These are phyloP conservation scores for Acleris sparsana DNA, from an alignment of 2,888 invertebrate genomes.

Conservation along the genomic window DNA sequence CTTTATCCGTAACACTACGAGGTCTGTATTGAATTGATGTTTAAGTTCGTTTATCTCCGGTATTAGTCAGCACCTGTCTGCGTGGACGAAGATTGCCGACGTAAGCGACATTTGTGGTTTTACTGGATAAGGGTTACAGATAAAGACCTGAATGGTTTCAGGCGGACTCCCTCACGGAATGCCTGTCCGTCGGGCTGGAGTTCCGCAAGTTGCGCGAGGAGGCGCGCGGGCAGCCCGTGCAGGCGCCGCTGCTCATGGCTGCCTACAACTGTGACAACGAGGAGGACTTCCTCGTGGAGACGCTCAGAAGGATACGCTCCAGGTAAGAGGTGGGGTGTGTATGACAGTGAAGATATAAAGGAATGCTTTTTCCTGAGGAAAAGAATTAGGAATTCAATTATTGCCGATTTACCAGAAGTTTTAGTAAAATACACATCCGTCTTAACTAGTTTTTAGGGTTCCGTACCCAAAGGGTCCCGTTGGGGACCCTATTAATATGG, in stretches of 20 bases:
- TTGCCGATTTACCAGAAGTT: too few species aligned
- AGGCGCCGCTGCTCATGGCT: slow-evolving; percentile 91
- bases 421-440: too few species aligned
- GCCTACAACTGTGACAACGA: slow-evolving; percentile 89
- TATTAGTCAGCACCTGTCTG: too few species aligned
- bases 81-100: too few species aligned
- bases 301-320: slow-evolving; percentile 90
- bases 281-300: slow-evolving; percentile 92
- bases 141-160: slow-evolving; percentile 43
- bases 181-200: slow-evolving; percentile 89
- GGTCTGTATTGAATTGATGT: too few species aligned
- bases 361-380: background rate
- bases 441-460: too few species aligned
- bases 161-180: slow-evolving; percentile 96
- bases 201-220: slow-evolving; percentile 85
- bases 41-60: too few species aligned
- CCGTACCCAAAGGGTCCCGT: too few species aligned
- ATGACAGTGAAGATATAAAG: background rate
- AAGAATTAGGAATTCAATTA: too few species aligned
- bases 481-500: too few species aligned
- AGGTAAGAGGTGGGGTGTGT: slow-evolving; percentile 80
- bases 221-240: slow-evolving; percentile 74
- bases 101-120: too few species aligned
- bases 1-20: too few species aligned
- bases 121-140: background rate